Evolutionary conservation across 2,113 vertebrate species (phyloP).

Genomic region (Ctenomys sociabilis): DNA sequence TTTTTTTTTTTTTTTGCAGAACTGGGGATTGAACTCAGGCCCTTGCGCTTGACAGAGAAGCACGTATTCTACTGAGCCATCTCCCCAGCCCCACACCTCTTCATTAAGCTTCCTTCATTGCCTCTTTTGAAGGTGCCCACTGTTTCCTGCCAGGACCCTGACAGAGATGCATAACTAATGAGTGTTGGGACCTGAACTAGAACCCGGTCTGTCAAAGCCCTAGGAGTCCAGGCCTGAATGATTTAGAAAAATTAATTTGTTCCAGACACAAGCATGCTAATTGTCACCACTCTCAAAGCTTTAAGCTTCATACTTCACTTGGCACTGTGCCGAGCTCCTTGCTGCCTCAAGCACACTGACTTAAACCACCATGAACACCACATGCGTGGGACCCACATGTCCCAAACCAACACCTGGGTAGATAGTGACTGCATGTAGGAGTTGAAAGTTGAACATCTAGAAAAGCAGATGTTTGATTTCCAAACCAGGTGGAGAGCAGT

Average conservation of each 20-base stretch:
- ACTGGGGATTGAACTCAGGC: no score
- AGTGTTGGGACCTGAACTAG: conserved; percentile 43
- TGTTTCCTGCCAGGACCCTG: background rate
- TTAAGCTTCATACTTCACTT: conserved; percentile 8
- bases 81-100: no score
- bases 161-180: conserved; percentile 12
- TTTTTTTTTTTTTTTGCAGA: no score
- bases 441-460: background rate
- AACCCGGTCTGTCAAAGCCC: conserved; percentile 55
- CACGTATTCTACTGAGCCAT: no score
- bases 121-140: background rate
- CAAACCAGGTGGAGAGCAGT: background rate
- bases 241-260: conserved; percentile 68
- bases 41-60: no score
- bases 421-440: background rate
- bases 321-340: conserved; percentile 35
- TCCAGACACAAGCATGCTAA: conserved; percentile 54
- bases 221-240: conserved; percentile 57
- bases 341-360: background rate
- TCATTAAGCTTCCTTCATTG: background rate
- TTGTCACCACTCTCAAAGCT: conserved; percentile 55
- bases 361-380: background rate
- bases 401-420: background rate
- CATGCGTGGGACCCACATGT: background rate
- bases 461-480: conserved; percentile 33